A percentile compares a stretch with the other conserved stretches of the same genome.
These are phyloP conservation scores for Lordiphosa mommai DNA, from an alignment of 1,140 invertebrate species.

Conservation along the genomic window DNA sequence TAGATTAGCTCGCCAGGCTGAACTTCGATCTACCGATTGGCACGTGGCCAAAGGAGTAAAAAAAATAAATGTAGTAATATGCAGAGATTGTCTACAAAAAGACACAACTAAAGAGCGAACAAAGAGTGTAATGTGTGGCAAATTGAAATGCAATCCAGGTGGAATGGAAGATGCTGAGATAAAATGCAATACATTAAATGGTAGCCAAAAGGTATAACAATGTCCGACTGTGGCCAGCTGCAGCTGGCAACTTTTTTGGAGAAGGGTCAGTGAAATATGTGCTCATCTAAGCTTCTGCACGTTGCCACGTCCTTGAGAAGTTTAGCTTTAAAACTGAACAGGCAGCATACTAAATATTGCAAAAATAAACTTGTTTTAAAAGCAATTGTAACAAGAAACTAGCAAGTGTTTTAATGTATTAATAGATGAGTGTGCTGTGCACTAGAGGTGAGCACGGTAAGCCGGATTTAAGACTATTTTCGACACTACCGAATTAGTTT, in stretches of 20 bases:
- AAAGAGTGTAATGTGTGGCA: conserved; percentile 29
- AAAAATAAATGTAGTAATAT: background rate
- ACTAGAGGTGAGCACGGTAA: no score
- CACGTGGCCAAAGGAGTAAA: background rate
- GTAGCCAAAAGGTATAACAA: conserved; percentile 10
- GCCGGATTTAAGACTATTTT: no score
- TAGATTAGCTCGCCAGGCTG: conserved; percentile 26
- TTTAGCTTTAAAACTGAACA: conserved; percentile 18
- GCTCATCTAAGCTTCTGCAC: background rate
- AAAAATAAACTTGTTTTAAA: conserved; percentile 14
- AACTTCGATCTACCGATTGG: background rate
- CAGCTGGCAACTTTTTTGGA: conserved; percentile 26
- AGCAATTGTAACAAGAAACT: conserved; percentile 23
- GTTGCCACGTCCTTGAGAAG: conserved; percentile 10
- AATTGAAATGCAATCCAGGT: conserved; percentile 26
- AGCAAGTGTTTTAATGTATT: conserved; percentile 1
- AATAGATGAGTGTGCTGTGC: no score
- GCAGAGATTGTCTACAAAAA: background rate
- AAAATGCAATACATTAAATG: conserved; percentile 10
- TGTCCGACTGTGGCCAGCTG: conserved; percentile 17
- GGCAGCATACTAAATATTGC: conserved; percentile 12
- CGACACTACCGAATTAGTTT: no score
- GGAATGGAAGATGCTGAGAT: conserved; percentile 3
- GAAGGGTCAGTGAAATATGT: background rate
- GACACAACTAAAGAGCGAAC: conserved; percentile 12